Base-by-base conservation (phyloP, 1,140 invertebrate genomes). In the Aphidius gifuensis region DNA sequence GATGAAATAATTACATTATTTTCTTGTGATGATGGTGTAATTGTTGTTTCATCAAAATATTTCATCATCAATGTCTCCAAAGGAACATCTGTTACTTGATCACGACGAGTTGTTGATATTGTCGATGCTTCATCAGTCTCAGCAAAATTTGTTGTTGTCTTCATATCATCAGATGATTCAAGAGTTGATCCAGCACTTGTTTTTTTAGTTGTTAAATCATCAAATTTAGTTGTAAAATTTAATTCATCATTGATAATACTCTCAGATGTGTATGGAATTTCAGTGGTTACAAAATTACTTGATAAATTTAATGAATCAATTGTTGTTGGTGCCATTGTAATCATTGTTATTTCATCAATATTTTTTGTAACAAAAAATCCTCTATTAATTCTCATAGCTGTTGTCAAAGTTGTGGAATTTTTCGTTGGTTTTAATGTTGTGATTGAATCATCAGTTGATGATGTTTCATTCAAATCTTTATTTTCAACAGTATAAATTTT, bases 291-390 rank as follows among this genome's bases (percentile, higher is more conserved):
- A 32, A 32, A 32, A 32, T 32, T 4, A 32, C 23, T 32, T 32
- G 23, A 32, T 32, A 32, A 32, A 32, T 32, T 32, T 32, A 32
- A 32, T 32, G 23, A 32, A 48, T n/a, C 44, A 0, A 60, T 51
- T 50, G 8, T 32, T 6, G 3, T 23, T 32, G 5, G 23, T 32
- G 23, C 1, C 4, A 4, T 32, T 32, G 53, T 55, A 6, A 42
- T 16, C 0, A 2, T 43, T 9, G 2, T 38, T 5, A 42, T n/a
- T 6, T 42, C 53, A 8, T 56, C 66, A 16, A 49, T 16, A 47
- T 51, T 64, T 61, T 47, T 76, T 6, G 75, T 78, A 0, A 78
- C 58, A 40, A 71, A 77, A 64, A 78, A 77, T 0, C 76, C 75
- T 38, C 64, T 67, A 3, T 49, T 53, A 6, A 55, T 6, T 16